A percentile compares a stretch with the other conserved stretches of the same genome.
These are phyloP conservation scores for Podabrus alpinus DNA, from an alignment of 2,888 invertebrate genomes.

Conservation along the genomic window DNA sequence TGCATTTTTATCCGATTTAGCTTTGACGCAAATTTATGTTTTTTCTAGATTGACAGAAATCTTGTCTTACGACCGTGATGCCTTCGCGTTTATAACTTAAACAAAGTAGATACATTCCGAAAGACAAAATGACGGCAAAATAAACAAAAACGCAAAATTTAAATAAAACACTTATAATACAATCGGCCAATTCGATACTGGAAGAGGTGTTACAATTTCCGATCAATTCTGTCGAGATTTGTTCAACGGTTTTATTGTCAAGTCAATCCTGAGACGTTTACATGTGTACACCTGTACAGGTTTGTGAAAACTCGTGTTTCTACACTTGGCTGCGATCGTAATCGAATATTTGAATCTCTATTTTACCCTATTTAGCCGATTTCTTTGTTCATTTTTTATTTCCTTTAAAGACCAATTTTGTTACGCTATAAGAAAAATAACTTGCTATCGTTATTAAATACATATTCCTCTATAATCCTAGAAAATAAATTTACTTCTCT, in stretches of 20 bases:
- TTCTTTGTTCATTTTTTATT: not conserved
- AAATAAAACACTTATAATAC: slow-evolving; percentile 47
- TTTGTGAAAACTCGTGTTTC: slow-evolving; percentile 50
- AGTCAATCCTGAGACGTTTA: slow-evolving; percentile 35
- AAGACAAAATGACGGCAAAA: slow-evolving; percentile 50
- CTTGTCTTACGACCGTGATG: slow-evolving; percentile 48
- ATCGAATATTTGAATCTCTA: not conserved
- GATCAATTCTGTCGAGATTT: slow-evolving; percentile 26
- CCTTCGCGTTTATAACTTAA: slow-evolving; percentile 49
- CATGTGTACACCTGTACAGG: slow-evolving; percentile 36
- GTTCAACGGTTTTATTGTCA: slow-evolving; percentile 29
- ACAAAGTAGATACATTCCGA: slow-evolving; percentile 46
- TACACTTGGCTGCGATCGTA: slow-evolving; percentile 33
- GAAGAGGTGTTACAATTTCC: slow-evolving; percentile 11
- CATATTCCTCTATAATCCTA: too few species aligned
- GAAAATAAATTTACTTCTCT: too few species aligned
- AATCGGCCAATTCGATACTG: slow-evolving; percentile 40
- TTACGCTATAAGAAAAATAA: too few species aligned
- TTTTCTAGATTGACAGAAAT: slow-evolving; percentile 52
- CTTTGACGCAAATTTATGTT: slow-evolving; percentile 52
- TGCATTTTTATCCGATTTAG: slow-evolving; percentile 52
- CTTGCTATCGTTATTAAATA: too few species aligned
- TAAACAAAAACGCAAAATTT: slow-evolving; percentile 47
- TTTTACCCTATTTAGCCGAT: not conserved
- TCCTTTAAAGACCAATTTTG: not conserved